phyloP scores from a whole-genome alignment of 2,888 invertebrate genomes.

The Scrobipalpa costella region DNA sequence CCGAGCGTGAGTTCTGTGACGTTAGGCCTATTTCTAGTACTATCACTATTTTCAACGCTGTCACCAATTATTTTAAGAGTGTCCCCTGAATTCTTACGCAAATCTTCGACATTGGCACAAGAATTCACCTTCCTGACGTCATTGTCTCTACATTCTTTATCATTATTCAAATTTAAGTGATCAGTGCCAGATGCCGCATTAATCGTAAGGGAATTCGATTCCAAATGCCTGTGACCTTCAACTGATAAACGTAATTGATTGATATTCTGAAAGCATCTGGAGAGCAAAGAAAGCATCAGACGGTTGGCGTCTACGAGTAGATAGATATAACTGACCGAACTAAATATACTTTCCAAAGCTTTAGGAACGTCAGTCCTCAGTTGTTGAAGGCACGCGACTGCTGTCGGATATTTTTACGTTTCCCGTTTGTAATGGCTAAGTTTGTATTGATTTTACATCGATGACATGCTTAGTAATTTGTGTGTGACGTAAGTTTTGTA shows the following conservation, averaged over 20 bases:
- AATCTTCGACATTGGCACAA: constrained; percentile 45
- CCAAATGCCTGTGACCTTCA: constrained; percentile 22
- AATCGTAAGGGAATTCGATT: not conserved
- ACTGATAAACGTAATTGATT: constrained; percentile 21
- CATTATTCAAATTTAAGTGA: not conserved
- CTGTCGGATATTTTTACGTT: constrained; percentile 61
- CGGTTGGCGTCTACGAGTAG: constrained; percentile 16
- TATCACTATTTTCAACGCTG: constrained; percentile 64
- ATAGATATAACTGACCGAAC: constrained; percentile 50
- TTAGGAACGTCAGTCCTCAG: constrained; percentile 68
- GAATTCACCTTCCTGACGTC: constrained; percentile 44
- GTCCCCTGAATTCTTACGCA: constrained; percentile 60
- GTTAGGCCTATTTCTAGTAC: constrained; percentile 67
- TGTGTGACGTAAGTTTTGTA: constrained; percentile 56
- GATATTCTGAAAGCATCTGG: constrained; percentile 16
- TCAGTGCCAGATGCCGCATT: not conserved
- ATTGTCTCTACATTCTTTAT: constrained; percentile 28
- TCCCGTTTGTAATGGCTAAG: constrained; percentile 49
- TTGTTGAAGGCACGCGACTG: constrained; percentile 69
- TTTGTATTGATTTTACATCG: constrained; percentile 65
- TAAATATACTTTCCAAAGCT: constrained; percentile 70
- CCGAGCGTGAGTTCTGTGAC: constrained; percentile 50
- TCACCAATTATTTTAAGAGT: constrained; percentile 69
- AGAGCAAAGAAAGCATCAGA: constrained; percentile 19
- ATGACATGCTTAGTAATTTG: constrained; percentile 44